Evolutionary conservation across 1,140 invertebrate genomes (phyloP), one percentile per base, ranked within the genome.

Genomic region (Araneus ventricosus): DNA sequence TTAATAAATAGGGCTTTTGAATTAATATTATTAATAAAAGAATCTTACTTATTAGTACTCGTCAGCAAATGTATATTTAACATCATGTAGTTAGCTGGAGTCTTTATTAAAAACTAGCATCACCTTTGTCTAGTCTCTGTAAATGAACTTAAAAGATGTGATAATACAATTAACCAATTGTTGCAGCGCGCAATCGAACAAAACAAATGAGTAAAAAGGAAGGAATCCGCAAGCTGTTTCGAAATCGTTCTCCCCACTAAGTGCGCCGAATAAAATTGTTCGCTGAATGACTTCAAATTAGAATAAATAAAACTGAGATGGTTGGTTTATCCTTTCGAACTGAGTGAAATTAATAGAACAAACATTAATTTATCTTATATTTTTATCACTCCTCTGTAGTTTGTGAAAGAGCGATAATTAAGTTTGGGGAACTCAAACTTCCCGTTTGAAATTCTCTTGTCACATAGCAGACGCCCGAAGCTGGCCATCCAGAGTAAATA

Each of bases 271-370:
- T 75, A 20, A 37, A 75, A 75, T 75, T 34, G 34, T 34, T 34
- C n/a, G 14, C 27, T 37, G 30, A 75, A 75, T 75, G 70, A 20
- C 30, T 75, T 34, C 30, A 14, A 75, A 75, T 75, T 75, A 75
- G 70, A 34, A 75, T 75, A 75, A 75, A 37, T 34, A 75, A 70
- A 70, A 75, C 27, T 75, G 8, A 22, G 27, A 22, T 10, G n/a
- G 27, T 45, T 8, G 30, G 79, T 82, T 82, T 37, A 82, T 82
- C 52, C 84, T 30, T 59, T 63, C 57, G 34, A 87, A 52, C 17
- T 41, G 20, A 39, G n/a, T n/a, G 82, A 85, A 87, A 87, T 87
- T 87, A 87, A 87, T 87, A 87, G 85, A 87, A 87, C 85, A 87
- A 87, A 87, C 57, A 87, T 87, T 52, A 87, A 87, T 87, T 87